Evolutionary conservation across 2,797 vertebrate genomes (phyloP).

Genomic region (Macroramphosus scolopax): DNA sequence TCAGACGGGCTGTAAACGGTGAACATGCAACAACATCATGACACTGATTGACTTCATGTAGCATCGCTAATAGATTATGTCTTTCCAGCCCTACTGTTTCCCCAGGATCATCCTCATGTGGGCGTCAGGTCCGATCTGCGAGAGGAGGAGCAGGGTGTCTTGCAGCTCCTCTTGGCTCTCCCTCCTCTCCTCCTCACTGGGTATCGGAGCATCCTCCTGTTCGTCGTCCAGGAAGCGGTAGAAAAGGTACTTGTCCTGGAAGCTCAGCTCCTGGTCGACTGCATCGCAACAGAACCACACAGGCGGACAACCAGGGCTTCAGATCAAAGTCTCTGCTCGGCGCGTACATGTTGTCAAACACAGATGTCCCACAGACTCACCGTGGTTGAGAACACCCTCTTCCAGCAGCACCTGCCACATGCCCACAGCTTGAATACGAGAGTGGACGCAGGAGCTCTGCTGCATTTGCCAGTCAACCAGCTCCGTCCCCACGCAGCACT

Average conservation of each 20-base stretch:
- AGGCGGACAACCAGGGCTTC: neutral
- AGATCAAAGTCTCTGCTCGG: neutral
- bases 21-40: constrained; percentile 8
- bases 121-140: constrained; percentile 94
- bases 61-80: constrained; percentile 7
- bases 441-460: constrained; percentile 91
- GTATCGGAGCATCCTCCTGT: constrained; percentile 82
- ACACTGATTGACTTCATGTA: constrained; percentile 8
- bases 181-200: constrained; percentile 88
- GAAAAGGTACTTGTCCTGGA: constrained; percentile 98
- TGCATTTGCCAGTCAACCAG: constrained; percentile 97
- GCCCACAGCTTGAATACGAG: constrained; percentile 91
- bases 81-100: constrained; percentile 85
- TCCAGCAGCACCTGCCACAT: constrained; percentile 99
- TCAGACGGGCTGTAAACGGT: constrained; percentile 84
- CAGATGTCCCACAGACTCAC: constrained; percentile 73
- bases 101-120: constrained; percentile 98
- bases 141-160: constrained; percentile 91
- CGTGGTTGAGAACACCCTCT: constrained; percentile 94
- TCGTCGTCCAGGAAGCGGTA: constrained; percentile 98
- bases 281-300: constrained; percentile 20
- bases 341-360: neutral
- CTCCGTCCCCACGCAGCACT: constrained; percentile 95
- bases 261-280: constrained; percentile 94
- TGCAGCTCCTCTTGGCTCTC: constrained; percentile 94